Evolutionary conservation across 1,140 invertebrate species (phyloP), one percentile per base, ranked within the genome.

Genomic region (Hormaphis cornu): DNA sequence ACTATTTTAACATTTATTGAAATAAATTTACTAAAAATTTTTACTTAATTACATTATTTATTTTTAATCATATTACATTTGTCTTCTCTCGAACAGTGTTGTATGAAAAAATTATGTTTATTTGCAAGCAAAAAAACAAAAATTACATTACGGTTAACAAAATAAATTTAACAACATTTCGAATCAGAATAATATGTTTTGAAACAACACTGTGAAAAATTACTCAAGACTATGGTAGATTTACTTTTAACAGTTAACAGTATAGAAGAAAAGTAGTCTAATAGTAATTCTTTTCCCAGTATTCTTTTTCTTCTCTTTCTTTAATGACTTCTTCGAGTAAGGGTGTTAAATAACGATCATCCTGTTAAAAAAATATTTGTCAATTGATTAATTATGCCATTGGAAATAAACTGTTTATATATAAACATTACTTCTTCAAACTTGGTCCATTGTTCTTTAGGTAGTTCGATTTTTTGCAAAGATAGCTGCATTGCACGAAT

Each of bases 371-470:
- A 8, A 48, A 20, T 0, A 63, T 48, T 8, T 5, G 42, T 10
- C 18, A 46, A n/a, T 46, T 8, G 5, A 46, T 5, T 46, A n/a
- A n/a, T n/a, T n/a, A n/a, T n/a, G n/a, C 5, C 16, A 40, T n/a
- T 40, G 26, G 5, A 37, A 8, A 22, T 9, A 33, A 6, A 33
- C 10, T n/a, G 20, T 33, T 24, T 58, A 40, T 40, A 4, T 24
- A n/a, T 26, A 3, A 37, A 33, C 2, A n/a, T 50, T 66, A 66
- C 70, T 28, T 93, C 88, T 78, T 95, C 91, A 71, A 81, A 85
- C 78, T 89, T 90, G 37, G 87, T 91, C 93, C 93, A 96, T 74
- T 96, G 82, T 44, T 91, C 86, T 76, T 92, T 86, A 5, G 93
- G 93, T n/a, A 95, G 78, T 73, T 89, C 79, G 48, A 79, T 82